Evolutionary conservation across 1,140 invertebrate genomes (phyloP).

Genomic region (Musca vetustissima): DNA sequence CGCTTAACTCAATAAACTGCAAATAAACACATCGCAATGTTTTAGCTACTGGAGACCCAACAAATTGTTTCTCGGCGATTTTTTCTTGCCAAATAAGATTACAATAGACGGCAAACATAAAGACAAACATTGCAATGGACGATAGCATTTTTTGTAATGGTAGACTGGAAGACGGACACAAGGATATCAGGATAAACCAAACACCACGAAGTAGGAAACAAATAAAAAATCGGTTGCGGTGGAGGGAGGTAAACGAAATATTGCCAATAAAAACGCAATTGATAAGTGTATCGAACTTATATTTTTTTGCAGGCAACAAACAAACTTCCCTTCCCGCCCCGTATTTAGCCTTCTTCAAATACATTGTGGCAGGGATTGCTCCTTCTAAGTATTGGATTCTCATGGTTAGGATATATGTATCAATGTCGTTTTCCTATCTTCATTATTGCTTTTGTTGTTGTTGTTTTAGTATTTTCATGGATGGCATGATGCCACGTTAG

Average conservation of each 20-base stretch:
- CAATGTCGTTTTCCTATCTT: background rate
- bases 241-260: background rate
- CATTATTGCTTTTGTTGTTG: background rate
- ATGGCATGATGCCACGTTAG: slow-evolving; percentile 18
- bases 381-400: background rate
- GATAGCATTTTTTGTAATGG: too few relatives aligned
- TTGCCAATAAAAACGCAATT: slow-evolving; percentile 21
- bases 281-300: background rate
- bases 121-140: background rate
- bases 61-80: too few relatives aligned
- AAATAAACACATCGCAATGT: slow-evolving; percentile 3
- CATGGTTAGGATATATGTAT: background rate
- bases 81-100: too few relatives aligned
- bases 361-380: background rate
- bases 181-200: too few relatives aligned
- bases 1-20: slow-evolving; percentile 6
- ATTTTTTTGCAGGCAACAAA: background rate
- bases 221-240: too few relatives aligned
- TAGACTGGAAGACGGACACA: too few relatives aligned
- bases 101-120: background rate
- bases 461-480: background rate
- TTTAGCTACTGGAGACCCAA: background rate
- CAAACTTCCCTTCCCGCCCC: background rate
- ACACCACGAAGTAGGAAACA: background rate
- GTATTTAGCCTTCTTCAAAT: background rate